These are phyloP conservation scores for Myotis pilosus DNA, from an alignment of 2,797 vertebrate species.

Conservation along the genomic window DNA sequence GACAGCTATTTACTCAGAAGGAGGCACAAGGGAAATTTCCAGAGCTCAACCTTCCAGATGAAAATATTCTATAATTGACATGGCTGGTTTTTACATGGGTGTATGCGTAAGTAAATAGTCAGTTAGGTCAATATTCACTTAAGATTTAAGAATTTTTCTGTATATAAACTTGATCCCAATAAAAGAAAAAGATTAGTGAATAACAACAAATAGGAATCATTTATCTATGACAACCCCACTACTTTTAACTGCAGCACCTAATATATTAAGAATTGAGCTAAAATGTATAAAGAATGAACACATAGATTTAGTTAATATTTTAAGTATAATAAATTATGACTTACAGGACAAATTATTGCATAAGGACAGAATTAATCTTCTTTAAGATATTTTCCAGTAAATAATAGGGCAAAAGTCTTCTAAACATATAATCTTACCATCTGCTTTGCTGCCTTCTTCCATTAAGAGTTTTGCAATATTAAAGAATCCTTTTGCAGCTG, in stretches of 20 bases:
- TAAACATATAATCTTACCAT: slow-evolving; percentile 84
- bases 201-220: neutral
- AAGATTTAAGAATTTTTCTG: neutral
- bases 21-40: neutral
- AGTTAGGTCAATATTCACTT: neutral
- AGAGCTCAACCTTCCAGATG: neutral
- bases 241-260: neutral
- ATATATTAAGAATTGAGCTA: neutral
- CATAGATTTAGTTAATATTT: neutral
- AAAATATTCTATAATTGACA: neutral
- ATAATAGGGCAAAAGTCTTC: neutral
- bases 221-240: neutral
- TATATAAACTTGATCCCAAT: neutral
- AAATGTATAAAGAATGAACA: neutral
- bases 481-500: slow-evolving; percentile 95
- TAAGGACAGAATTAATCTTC: neutral
- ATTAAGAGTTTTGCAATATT: slow-evolving; percentile 90
- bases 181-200: neutral
- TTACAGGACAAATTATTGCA: neutral
- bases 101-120: neutral
- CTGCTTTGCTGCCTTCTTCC: slow-evolving; percentile 91
- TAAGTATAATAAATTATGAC: neutral
- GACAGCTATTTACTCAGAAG: slow-evolving; percentile 8
- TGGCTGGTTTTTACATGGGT: neutral
- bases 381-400: neutral